Conservation (phyloP, 2,113 vertebrate genomes). For the Urocynchramus pylzowi region DNA sequence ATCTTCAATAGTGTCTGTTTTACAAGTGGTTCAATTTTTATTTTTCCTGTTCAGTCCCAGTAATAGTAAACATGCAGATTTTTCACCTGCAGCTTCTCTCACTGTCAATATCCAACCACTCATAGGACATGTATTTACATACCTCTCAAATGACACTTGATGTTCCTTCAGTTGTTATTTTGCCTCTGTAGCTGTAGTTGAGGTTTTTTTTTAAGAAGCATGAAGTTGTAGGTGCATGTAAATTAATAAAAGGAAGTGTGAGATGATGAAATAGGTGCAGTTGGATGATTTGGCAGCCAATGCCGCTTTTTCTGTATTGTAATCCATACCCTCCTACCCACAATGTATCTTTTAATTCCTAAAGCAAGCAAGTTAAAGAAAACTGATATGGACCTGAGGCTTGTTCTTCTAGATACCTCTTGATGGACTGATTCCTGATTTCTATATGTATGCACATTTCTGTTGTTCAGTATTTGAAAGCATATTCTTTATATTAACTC, state of each 20-base stretch:
- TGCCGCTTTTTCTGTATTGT: background rate
- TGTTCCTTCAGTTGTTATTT: background rate
- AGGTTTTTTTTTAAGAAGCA: background rate
- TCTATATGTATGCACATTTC: background rate
- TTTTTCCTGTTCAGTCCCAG: background rate
- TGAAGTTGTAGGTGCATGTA: background rate
- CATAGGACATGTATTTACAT: background rate
- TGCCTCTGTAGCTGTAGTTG: background rate
- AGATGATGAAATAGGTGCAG: background rate
- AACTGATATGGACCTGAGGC: background rate
- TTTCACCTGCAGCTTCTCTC: background rate
- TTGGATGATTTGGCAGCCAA: fast-evolving
- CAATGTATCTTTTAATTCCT: background rate
- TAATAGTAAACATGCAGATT: background rate
- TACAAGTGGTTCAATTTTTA: background rate
- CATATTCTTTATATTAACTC: background rate
- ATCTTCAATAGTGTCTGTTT: background rate
- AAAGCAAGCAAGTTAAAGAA: background rate
- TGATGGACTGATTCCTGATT: background rate
- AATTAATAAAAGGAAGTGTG: background rate
- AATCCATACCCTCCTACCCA: background rate
- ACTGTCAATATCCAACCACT: background rate
- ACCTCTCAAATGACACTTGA: background rate
- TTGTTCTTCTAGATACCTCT: background rate
- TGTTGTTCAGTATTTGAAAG: background rate